Base-by-base conservation (phyloP, 53 echinoderm and acorn worm genomes). In the Zoroaster sp. region DNA sequence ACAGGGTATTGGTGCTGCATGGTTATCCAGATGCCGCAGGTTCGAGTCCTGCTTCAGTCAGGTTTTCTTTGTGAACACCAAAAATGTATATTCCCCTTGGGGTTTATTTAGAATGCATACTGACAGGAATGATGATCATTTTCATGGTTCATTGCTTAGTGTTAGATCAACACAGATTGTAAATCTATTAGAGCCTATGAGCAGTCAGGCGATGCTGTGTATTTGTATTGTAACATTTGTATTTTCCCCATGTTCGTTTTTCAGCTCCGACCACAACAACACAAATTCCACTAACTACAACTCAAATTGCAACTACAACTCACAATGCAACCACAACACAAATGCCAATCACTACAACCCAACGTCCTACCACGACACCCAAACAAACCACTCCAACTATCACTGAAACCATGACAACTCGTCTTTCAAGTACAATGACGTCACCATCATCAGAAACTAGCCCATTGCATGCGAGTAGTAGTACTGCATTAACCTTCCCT, bases 181-280 rank as follows among this genome's bases (percentile, higher is more conserved):
- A n/a, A n/a, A n/a, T n/a, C n/a, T n/a, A n/a, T n/a, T n/a, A n/a
- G n/a, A n/a, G n/a, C n/a, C n/a, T n/a, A n/a, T n/a, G n/a, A n/a
- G n/a, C n/a, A n/a, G n/a, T n/a, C n/a, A n/a, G n/a, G n/a, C n/a
- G n/a, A n/a, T n/a, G n/a, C n/a, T n/a, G n/a, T 17, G 3, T 35
- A 35, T 28, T 14, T 35, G 15, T 70, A 6, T 70, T 18, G 32
- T 8, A 31, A 18, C 34, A 34, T 70, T 15, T 34, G 4, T 74
- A 40, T 74, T 70, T 85, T 85, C 35, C 40, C 52, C 20, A 10
- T 44, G 46, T 71, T 23, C n/a, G 20, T 20, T 78, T 71, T 66
- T 35, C 85, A 85, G 85, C 85, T 46, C 71, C 85, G 34, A 85
- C 69, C 63, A 59, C 63, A 83, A 83, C 85, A 2, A 71, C 68